Percentiles rank a stretch among this genome's conserved stretches.
Conservation (phyloP, 35 echinoderm and acorn worm genomes). For the Stichopus chloronotus region DNA sequence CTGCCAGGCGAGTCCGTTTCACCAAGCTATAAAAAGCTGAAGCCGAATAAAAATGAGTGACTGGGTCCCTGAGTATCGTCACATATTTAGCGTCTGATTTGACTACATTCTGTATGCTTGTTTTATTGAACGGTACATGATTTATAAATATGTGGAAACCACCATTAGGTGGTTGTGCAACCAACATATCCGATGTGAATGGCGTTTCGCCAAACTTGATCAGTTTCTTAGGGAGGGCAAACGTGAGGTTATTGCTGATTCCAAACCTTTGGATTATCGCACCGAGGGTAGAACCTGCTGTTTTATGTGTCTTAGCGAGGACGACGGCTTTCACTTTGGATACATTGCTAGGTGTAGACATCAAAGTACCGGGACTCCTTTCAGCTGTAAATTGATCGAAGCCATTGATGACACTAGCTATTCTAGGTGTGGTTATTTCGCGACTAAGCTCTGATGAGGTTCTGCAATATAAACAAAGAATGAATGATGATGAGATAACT, state of each 20-base stretch:
- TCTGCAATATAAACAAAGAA: no score
- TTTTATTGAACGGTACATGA: constrained; percentile 47
- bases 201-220: neutral
- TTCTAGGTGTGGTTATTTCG: no score
- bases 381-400: no score
- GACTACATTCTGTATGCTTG: constrained; percentile 4
- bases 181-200: neutral
- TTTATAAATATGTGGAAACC: constrained; percentile 49
- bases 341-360: no score
- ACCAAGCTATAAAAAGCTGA: constrained; percentile 16
- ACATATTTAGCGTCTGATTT: constrained; percentile 32
- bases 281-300: constrained; percentile 49
- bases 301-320: constrained; percentile 55
- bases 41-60: constrained; percentile 40
- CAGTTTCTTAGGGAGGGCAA: neutral
- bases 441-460: no score
- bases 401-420: no score
- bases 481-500: no score
- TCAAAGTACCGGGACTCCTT: no score
- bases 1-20: neutral
- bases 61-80: constrained; percentile 50
- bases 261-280: constrained; percentile 45
- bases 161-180: neutral
- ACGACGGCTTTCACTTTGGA: neutral
- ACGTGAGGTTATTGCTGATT: constrained; percentile 32